Percentiles rank a stretch among this genome's conserved stretches.
Evolutionary conservation across 2,797 vertebrate genomes (phyloP).

Genomic region (Falco cherrug): DNA sequence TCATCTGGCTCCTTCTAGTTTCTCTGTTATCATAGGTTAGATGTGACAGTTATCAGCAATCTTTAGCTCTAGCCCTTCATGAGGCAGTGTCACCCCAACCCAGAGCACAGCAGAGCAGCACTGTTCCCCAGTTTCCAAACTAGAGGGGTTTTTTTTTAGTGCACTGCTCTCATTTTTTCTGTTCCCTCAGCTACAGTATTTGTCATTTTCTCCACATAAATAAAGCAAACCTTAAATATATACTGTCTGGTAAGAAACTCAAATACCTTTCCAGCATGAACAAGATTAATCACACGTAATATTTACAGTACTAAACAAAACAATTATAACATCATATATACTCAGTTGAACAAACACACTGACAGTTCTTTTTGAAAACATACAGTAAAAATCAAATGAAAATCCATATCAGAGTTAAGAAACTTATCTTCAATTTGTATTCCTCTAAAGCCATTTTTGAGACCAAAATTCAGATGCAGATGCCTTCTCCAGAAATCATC

Average conservation of each 20-base stretch:
- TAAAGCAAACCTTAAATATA: slow-evolving; percentile 50
- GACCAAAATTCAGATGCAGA: not conserved
- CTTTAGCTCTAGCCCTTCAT: slow-evolving; percentile 2
- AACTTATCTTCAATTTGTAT: not conserved
- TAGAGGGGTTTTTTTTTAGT: not conserved
- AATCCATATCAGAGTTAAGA: not conserved
- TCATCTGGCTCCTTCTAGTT: slow-evolving; percentile 21
- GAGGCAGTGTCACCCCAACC: not conserved
- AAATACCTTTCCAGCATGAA: slow-evolving; percentile 8
- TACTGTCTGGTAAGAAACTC: slow-evolving; percentile 13
- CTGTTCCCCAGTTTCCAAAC: not conserved
- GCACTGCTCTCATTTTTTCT: not conserved
- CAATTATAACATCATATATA: slow-evolving; percentile 70
- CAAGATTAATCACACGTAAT: slow-evolving; percentile 40
- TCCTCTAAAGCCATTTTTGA: slow-evolving; percentile 25
- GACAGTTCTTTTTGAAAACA: slow-evolving; percentile 40
- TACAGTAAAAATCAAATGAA: not conserved
- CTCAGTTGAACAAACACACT: slow-evolving; percentile 62
- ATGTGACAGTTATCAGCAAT: slow-evolving; percentile 40
- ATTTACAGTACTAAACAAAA: slow-evolving; percentile 70
- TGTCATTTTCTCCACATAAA: slow-evolving; percentile 45
- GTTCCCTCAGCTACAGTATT: not conserved
- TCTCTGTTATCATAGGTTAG: slow-evolving; percentile 26
- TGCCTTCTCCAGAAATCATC: not conserved
- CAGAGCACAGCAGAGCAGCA: not conserved